Evolutionary conservation across 2,797 vertebrate species (phyloP).

Genomic region (Pagetopsis macropterus): DNA sequence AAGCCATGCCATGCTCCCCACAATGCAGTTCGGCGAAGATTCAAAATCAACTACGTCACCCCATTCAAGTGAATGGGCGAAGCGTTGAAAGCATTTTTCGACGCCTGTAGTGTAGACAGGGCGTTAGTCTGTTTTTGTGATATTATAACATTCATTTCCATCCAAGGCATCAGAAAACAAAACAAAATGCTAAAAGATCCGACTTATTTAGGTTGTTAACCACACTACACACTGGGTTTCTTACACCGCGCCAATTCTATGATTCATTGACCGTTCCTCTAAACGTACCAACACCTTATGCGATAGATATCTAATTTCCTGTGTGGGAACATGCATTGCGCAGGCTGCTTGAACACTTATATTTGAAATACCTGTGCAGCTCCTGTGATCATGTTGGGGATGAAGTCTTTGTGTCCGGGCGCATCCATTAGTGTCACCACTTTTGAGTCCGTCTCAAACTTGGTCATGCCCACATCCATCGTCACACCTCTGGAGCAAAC

Average conservation of each 20-base stretch:
- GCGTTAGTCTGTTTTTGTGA: too few relatives aligned
- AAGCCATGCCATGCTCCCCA: too few relatives aligned
- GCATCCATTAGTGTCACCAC: conserved; percentile 98
- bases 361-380: conserved; percentile 91
- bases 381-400: conserved; percentile 99
- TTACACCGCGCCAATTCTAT: background rate
- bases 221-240: background rate
- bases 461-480: conserved; percentile 99
- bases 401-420: conserved; percentile 98
- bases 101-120: too few relatives aligned
- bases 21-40: too few relatives aligned
- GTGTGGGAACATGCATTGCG: background rate
- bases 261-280: background rate
- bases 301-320: background rate
- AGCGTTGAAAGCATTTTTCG: too few relatives aligned
- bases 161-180: background rate
- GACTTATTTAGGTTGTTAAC: background rate
- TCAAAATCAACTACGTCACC: too few relatives aligned
- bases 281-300: background rate
- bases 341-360: background rate
- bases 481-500: conserved; percentile 90
- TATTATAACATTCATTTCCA: background rate
- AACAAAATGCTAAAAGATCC: background rate
- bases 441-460: conserved; percentile 95
- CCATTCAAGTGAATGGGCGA: too few relatives aligned